A percentile compares a stretch with the other conserved stretches of the same genome.
These are phyloP conservation scores for Drosophila dives DNA, from an alignment of 2,888 invertebrate species.

Conservation along the genomic window DNA sequence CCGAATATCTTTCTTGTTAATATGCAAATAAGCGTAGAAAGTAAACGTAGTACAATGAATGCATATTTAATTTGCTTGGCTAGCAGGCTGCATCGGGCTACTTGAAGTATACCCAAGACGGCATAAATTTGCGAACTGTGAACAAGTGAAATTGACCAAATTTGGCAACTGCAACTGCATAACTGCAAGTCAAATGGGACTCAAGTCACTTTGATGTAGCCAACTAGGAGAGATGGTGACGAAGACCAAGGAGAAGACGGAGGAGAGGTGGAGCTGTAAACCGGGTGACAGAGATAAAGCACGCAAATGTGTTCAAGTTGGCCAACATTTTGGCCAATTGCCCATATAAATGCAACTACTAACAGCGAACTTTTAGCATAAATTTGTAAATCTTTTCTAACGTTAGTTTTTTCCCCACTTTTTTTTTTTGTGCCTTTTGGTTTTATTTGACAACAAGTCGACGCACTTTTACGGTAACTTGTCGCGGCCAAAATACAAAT, in stretches of 20 bases:
- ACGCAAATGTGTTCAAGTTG: constrained; percentile 72
- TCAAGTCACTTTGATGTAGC: constrained; percentile 68
- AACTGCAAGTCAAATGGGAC: constrained; percentile 64
- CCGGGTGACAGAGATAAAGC: constrained; percentile 56
- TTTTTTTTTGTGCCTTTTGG: neutral
- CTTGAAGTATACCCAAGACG: constrained; percentile 38
- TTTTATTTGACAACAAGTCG: constrained; percentile 43
- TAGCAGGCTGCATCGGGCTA: constrained; percentile 15
- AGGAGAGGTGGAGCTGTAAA: neutral
- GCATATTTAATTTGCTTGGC: constrained; percentile 43
- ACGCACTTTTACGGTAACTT: constrained; percentile 65
- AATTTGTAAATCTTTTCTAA: constrained; percentile 65
- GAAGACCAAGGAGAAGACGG: constrained; percentile 15
- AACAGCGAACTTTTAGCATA: constrained; percentile 60
- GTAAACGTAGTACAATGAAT: constrained; percentile 38
- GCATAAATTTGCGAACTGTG: constrained; percentile 56
- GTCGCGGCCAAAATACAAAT: constrained; percentile 52
- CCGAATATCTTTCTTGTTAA: constrained; percentile 12
- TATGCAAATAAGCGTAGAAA: constrained; percentile 31
- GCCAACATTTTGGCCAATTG: constrained; percentile 74
- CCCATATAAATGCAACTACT: constrained; percentile 64
- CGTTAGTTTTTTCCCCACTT: constrained; percentile 2
- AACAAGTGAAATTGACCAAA: constrained; percentile 77
- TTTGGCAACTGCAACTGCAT: constrained; percentile 68
- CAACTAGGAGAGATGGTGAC: constrained; percentile 18